Percentiles rank a stretch among this genome's conserved stretches.
phyloP scores from a whole-genome alignment of 2,888 invertebrate species.

The Agrochola lychnidis region DNA sequence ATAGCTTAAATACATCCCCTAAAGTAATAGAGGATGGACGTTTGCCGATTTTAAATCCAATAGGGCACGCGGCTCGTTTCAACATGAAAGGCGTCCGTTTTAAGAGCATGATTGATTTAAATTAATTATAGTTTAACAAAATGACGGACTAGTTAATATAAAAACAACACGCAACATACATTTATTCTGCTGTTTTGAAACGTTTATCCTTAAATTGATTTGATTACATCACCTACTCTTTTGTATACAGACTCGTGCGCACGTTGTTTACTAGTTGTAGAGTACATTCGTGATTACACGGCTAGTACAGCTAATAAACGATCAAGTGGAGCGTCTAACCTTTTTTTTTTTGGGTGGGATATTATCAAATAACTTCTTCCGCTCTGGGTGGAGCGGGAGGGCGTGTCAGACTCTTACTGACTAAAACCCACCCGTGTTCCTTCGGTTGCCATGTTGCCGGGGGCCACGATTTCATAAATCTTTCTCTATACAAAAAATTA shows the following conservation, averaged over 20 bases:
- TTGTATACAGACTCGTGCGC: constrained; percentile 40
- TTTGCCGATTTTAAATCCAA: not conserved
- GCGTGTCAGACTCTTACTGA: too few relatives aligned
- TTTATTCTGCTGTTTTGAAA: constrained; percentile 31
- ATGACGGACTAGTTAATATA: not conserved
- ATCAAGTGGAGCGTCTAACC: constrained; percentile 22
- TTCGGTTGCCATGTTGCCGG: too few relatives aligned
- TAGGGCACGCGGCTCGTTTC: too few relatives aligned
- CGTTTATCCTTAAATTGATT: constrained; percentile 52
- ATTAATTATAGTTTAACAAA: not conserved
- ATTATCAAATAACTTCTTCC: too few relatives aligned
- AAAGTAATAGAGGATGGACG: too few relatives aligned
- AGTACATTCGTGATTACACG: constrained; percentile 35
- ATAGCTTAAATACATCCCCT: too few relatives aligned
- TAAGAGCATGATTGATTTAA: not conserved
- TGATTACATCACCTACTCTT: constrained; percentile 53
- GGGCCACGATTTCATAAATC: too few relatives aligned
- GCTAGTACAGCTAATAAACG: constrained; percentile 13
- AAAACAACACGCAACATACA: constrained; percentile 13
- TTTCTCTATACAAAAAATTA: too few relatives aligned
- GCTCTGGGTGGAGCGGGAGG: too few relatives aligned
- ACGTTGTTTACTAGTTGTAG: constrained; percentile 36
- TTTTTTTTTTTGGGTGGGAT: too few relatives aligned
- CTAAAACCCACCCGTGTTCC: too few relatives aligned
- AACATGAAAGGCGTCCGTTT: not conserved